Base-by-base conservation (phyloP, 1,140 invertebrate genomes). In the Eufriesea mexicana region DNA sequence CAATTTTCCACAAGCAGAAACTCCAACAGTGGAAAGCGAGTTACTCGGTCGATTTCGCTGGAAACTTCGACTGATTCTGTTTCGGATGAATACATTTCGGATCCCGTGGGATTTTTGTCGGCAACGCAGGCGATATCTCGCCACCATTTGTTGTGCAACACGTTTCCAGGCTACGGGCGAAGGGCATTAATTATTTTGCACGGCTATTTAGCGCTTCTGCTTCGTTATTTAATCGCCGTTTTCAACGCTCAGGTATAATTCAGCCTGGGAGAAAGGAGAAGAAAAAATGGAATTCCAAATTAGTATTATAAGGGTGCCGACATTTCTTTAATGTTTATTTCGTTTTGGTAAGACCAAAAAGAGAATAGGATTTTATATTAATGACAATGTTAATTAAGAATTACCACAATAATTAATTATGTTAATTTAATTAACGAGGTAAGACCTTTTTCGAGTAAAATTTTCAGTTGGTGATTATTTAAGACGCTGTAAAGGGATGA, bases 1-100 rank as follows among this genome's bases (percentile, higher is more conserved):
- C 70, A 75, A 87, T 87, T 85, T 86, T 57, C 79, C 57, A 57
- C 45, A 75, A n/a, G 49, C 77, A 25, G 68, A 35, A 83, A 79
- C 76, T 79, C 62, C 23, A 12, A 0, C 59, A 28, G 23, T 47
- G 51, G 66, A 54, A 85, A 81, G 47, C 66, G 66, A 66, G 54
- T 74, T 54, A 23, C 14, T 42, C 51, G 49, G 54, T 71, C 68
- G 84, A 86, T 35, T 76, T 85, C 55, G 66, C 42, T 86, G 35
- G 14, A 74, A 62, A 75, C 84, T 87, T 68, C 18, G 28, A 47
- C 57, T 28, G 25, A 42, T 54, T 64, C 55, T 67, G 61, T 78
- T 78, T 54, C 62, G 23, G 16, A 68, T 42, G 68, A 82, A 86
- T 47, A 81, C 59, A 75, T 86, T 87, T 64, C 42, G 25, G 10